Base-by-base conservation (phyloP, 2,888 invertebrate genomes). In the Lochmaea crataegi region DNA sequence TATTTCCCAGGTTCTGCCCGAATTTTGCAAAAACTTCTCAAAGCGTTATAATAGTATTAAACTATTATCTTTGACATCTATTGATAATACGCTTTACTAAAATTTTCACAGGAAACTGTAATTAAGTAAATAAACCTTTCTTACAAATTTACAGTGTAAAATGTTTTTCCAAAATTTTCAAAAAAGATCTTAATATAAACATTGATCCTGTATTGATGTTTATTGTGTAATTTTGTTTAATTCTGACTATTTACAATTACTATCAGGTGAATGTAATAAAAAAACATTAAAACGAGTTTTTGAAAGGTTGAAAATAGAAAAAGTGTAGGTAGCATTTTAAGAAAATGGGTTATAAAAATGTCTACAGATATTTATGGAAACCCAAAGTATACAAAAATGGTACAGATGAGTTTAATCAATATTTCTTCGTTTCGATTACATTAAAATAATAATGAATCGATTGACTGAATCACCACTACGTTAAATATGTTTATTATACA, bases 311-410 rank as follows among this genome's bases (percentile, higher is more conserved):
- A 42, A 61, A 16, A 61, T 61, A 42, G 16, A 32, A 12, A 41
- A 61, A 42, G 14, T 26, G 22, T 58, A 22, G 58, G 58, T 41
- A 9, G 38, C 16, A 61, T 61, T 61, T 61, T 16, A 41, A 16
- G 61, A 61, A 61, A 16, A 16, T 61, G 41, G 61, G 61, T 42
- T 61, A 41, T 14, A 26, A 61, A 61, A 41, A 61, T 41, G 11
- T 16, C 26, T 16, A 10, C n/a, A 53, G 51, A 53, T 53, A 53
- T 58, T 58, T 58, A 58, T 58, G 11, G 12, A 53, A 16, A 53
- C 18, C 16, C 12, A 12, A 42, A 58, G 14, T 26, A 6, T 58
- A 26, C 26, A 32, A 58, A 56, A 56, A 56, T 11, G 18, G 56
- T 22, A 14, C n/a, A 48, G 48, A 2, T n/a, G n/a, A 48, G 48